phyloP scores from a whole-genome alignment of 2,113 vertebrate species.

The Holacanthus passer region DNA sequence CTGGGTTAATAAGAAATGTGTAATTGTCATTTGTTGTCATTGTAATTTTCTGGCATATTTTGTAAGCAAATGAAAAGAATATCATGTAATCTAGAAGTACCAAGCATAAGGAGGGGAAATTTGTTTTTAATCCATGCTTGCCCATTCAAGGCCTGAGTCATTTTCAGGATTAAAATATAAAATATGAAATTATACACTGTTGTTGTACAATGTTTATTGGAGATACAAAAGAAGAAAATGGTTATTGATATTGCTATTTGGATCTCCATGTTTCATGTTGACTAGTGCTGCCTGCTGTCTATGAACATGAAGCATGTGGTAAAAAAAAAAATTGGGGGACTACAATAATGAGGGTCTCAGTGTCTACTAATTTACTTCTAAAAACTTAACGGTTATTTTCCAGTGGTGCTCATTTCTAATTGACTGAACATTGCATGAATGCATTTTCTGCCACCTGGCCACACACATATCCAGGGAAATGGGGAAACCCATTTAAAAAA shows the following conservation, averaged over 20 bases:
- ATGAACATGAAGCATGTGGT: too few species aligned
- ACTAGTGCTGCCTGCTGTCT: too few species aligned
- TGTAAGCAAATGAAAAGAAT: too few species aligned
- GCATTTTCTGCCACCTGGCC: neutral
- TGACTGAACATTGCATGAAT: neutral
- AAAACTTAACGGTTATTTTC: neutral
- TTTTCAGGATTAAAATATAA: neutral
- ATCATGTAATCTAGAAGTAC: too few species aligned
- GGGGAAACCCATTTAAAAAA: neutral
- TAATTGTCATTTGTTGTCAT: too few species aligned
- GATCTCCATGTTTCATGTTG: too few species aligned
- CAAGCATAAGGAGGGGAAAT: neutral
- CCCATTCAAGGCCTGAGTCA: neutral
- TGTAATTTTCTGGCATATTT: too few species aligned
- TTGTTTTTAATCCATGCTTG: neutral
- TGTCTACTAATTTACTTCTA: too few species aligned
- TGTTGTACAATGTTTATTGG: neutral
- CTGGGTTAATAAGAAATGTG: neutral
- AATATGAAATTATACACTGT: neutral
- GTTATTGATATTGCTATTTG: too few species aligned
- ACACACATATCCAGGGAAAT: neutral
- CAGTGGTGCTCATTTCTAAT: neutral
- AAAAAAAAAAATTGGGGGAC: neutral
- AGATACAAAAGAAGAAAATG: neutral
- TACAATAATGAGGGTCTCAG: neutral